A percentile compares a stretch with the other conserved stretches of the same genome.
phyloP scores from a whole-genome alignment of 2,888 invertebrate species.

The Shargacucullia verbasci region DNA sequence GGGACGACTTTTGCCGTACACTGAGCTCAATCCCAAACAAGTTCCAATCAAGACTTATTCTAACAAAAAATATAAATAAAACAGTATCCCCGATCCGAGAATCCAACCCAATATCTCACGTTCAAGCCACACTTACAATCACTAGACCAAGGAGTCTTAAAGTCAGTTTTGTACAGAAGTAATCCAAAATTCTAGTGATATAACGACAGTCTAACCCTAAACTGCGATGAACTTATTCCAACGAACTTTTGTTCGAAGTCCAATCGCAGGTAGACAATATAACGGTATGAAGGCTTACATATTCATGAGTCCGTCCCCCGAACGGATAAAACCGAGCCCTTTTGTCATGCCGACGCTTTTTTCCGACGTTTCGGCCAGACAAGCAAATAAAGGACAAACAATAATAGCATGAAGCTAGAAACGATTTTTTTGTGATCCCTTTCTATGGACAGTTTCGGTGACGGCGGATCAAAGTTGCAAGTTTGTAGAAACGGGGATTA shows the following conservation, averaged over 20 bases:
- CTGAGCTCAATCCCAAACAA: too few species aligned
- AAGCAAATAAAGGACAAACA: constrained; percentile 33
- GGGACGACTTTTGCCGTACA: too few species aligned
- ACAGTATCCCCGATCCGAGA: too few species aligned
- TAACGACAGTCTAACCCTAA: constrained; percentile 23
- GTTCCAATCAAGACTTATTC: too few species aligned
- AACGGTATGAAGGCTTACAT: constrained; percentile 55
- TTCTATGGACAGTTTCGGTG: constrained; percentile 13
- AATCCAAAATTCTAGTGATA: constrained; percentile 14
- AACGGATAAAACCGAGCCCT: constrained; percentile 43
- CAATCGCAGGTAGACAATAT: constrained; percentile 46
- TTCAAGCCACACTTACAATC: too few species aligned
- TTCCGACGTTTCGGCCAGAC: constrained; percentile 36
- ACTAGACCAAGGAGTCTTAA: too few species aligned
- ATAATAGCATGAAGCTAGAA: constrained; percentile 28
- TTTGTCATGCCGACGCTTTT: constrained; percentile 55
- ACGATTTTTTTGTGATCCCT: constrained; percentile 10
- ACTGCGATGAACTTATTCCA: constrained; percentile 19
- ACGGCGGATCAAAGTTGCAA: constrained; percentile 55
- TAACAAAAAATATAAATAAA: too few species aligned
- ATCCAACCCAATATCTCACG: too few species aligned
- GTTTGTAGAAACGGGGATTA: constrained; percentile 35
- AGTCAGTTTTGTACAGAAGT: too few species aligned
- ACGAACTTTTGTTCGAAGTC: constrained; percentile 25
- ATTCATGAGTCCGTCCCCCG: constrained; percentile 52